These are phyloP conservation scores for Pygmarrhopalites habei DNA, from an alignment of 1,140 invertebrate species.

Conservation along the genomic window DNA sequence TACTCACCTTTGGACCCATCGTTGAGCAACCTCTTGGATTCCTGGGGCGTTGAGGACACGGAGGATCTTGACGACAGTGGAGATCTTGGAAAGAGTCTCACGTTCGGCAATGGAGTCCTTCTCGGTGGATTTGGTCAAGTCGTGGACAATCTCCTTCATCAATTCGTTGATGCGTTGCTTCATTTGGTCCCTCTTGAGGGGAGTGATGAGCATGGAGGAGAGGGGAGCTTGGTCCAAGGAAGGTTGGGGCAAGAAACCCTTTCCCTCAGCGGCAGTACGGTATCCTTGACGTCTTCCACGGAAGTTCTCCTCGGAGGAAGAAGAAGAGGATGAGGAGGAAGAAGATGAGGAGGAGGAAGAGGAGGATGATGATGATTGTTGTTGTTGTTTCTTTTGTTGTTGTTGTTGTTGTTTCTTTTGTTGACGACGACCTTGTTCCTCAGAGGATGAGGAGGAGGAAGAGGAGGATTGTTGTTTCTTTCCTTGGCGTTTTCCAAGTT, in stretches of 20 bases:
- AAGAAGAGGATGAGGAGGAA: too few species aligned
- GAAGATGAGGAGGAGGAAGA: too few species aligned
- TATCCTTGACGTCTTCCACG: background rate
- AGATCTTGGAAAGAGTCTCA: conserved; percentile 29
- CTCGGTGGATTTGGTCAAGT: conserved; percentile 10
- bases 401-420: background rate
- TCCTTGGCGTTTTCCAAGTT: too few species aligned
- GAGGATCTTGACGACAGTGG: conserved; percentile 34
- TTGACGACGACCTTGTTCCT: conserved; percentile 5
- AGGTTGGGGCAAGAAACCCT: background rate
- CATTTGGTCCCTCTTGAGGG: conserved; percentile 18
- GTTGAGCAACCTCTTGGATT: conserved; percentile 14
- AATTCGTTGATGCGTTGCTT: conserved; percentile 18
- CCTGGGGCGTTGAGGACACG: conserved; percentile 25
- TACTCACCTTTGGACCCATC: conserved; percentile 15
- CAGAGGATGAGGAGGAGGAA: background rate
- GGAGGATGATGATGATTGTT: background rate
- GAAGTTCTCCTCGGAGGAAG: background rate
- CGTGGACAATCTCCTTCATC: conserved; percentile 22
- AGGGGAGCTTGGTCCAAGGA: conserved; percentile 5
- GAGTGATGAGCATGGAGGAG: conserved; percentile 11
- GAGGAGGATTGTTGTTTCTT: background rate
- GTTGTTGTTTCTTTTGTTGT: background rate
- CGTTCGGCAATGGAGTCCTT: conserved; percentile 27
- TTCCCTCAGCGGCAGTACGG: background rate